These are phyloP conservation scores for Phycodurus eques DNA, from an alignment of 2,113 vertebrate genomes.

Conservation along the genomic window DNA sequence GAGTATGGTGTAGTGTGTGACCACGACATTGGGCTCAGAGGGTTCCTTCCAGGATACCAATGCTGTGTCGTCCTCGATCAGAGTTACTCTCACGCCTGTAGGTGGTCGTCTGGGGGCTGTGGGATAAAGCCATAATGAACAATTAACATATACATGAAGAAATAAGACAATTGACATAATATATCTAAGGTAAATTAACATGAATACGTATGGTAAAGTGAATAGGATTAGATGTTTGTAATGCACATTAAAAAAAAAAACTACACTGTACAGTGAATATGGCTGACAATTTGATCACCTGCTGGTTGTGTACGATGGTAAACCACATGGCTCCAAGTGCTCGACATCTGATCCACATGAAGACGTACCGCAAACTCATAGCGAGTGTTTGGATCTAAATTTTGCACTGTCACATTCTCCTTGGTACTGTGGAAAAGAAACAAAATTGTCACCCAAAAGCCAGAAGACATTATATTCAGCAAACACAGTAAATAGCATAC, in stretches of 20 bases:
- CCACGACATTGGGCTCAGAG: conserved; percentile 74
- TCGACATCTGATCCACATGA: conserved; percentile 89
- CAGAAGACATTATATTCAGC: not conserved
- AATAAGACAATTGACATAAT: not conserved
- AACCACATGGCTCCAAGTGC: conserved; percentile 89
- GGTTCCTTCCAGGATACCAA: conserved; percentile 94
- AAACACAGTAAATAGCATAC: not conserved
- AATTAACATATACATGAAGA: not conserved
- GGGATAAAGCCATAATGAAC: conserved; percentile 14
- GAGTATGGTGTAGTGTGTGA: conserved; percentile 89
- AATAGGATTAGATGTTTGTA: not conserved
- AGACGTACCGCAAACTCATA: conserved; percentile 95
- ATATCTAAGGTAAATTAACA: not conserved
- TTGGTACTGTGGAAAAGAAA: conserved; percentile 74
- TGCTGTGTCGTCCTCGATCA: conserved; percentile 92
- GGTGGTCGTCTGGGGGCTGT: conserved; percentile 87
- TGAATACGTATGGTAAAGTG: too few species aligned
- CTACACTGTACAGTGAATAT: not conserved
- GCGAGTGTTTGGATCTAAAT: conserved; percentile 84
- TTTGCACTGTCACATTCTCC: conserved; percentile 81
- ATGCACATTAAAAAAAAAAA: not conserved
- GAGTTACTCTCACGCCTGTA: conserved; percentile 80
- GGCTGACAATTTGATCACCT: conserved; percentile 72
- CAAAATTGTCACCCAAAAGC: conserved; percentile 6
- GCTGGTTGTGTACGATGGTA: conserved; percentile 87